Base-by-base conservation (phyloP, 2,888 invertebrate species). In the Sinelater perroti region DNA sequence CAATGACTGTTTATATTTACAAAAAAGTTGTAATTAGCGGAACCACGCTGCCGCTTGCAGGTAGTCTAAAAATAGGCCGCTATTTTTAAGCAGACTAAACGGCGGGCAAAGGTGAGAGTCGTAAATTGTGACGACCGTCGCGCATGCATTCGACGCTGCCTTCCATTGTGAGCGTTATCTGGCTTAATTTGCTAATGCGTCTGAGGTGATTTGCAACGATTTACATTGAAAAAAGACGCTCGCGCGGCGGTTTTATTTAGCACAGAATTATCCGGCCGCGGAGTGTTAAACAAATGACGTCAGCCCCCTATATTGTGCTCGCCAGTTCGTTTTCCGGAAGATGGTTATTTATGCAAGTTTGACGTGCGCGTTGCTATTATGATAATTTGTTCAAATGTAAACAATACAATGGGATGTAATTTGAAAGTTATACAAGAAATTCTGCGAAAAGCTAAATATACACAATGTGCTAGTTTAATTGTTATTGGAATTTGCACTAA, bases 91-190 rank as follows among this genome's bases (percentile, higher is more conserved):
- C 33, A 33, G 8, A 35, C 8, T 35, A 16, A 17, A 33, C 3
- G 7, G n/a, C n/a, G n/a, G n/a, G n/a, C n/a, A n/a, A n/a, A 35
- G 14, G 18, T 17, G 3, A 33, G 16, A 16, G 13, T 33, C 2
- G 17, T 35, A 17, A 35, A 14, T 28, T 35, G 8, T 35, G 35
- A 35, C 35, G 35, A 16, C 3, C 17, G 7, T n/a, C 4, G 5
- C 7, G n/a, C 16, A 13, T 17, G 18, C 11, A 35, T 35, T 30
- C 16, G 35, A 35, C 16, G 18, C 35, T n/a, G n/a, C 18, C 17
- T 35, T 35, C 35, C 35, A 17, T 16, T 35, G n/a, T 35, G 35
- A 35, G 10, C 10, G 17, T 35, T 35, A 35, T 35, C 35, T 16
- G 18, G 18, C 35, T 18, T 3, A 8, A 17, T 35, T 35, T 35